Evolutionary conservation across 2,113 vertebrate genomes (phyloP), one percentile per base, ranked within the genome.

Genomic region (Chloropsis cyanopogon): DNA sequence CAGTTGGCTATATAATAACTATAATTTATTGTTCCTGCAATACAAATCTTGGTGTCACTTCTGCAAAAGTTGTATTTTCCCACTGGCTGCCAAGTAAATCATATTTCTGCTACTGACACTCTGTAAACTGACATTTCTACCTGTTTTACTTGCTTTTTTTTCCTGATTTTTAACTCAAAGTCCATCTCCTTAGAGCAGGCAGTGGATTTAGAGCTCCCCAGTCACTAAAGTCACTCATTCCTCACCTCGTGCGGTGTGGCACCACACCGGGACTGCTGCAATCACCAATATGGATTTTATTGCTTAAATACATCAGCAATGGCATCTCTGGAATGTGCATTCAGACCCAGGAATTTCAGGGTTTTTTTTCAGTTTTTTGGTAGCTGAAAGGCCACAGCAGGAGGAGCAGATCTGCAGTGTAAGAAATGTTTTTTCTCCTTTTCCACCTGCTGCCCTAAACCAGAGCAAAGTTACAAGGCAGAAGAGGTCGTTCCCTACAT

Each of bases 401-500:
- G 46, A 59, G 41, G 44, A 78, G 23, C n/a, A 84, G n/a, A 16
- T 35, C 33, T 18, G 1, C 56, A 25, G 6, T 2, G 6, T 33
- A 11, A 28, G 35, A 80, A 91, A 31, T 1, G 2, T 9, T n/a
- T 37, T 20, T 50, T 10, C 53, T 18, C 79, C 42, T 24, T 47
- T 7, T 52, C 35, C 33, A 35, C 29, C 50, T 4, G 6, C 63
- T 44, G 41, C 49, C 47, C 26, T 24, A 44, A 46, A 72, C 29
- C 11, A 28, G 10, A 6, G 13, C 12, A 25, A 37, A 50, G 46
- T 13, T 19, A 2, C 0, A 1, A 0, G 5, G 3, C 59, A 15
- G 15, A 22, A 49, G 11, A 61, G 20, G 8, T 4, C 29, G 6
- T 5, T 65, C 41, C 57, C 60, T 18, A 12, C 1, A 4, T 86